Base-by-base conservation (phyloP, 2,113 vertebrate species). In the Emydura subglobosa region DNA sequence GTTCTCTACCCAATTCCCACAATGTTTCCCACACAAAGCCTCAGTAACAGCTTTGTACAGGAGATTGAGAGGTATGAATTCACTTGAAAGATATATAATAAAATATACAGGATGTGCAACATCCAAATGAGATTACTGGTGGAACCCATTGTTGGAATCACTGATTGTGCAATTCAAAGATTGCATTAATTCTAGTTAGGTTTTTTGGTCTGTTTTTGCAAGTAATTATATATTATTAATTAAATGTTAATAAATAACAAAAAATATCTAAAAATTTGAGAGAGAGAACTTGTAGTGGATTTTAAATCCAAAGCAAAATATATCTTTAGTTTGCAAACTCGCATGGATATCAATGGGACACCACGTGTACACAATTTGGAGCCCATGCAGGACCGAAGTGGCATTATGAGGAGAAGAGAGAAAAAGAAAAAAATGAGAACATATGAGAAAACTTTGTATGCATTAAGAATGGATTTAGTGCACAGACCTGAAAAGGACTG, bases 301-400 rank as follows among this genome's bases (percentile, higher is more conserved):
- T 42, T 54, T 44, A 57, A 44, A 57, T 29, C 34, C n/a, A 51
- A 80, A 50, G 22, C 16, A 50, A 49, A 59, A 78, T 27, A 68
- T 0, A 0, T 22, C 42, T 76, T 12, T 44, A 76, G 72, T 76
- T 74, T 76, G 6, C 39, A 76, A 42, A 44, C 39, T 44, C 5
- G n/a, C 39, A 29, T 8, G 11, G 57, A 59, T 29, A 29, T 59
- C n/a, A 54, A 5, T 39, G 51, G 55, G 51, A 31, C 29, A 85
- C 6, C 16, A 13, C 0, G 3, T 3, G 17, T 42, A 42, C 39
- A 24, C 72, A 76, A 25, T 25, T 42, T 11, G 72, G 22, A 76
- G 39, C 11, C 39, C 44, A 44, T n/a, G 42, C 21, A 21, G 21
- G n/a, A 74, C 39, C 25, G 39, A 39, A 44, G 19, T 76, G 39